A percentile compares a stretch with the other conserved stretches of the same genome.
phyloP scores from a whole-genome alignment of 2,797 vertebrate species.

The Bovichtus variegatus region DNA sequence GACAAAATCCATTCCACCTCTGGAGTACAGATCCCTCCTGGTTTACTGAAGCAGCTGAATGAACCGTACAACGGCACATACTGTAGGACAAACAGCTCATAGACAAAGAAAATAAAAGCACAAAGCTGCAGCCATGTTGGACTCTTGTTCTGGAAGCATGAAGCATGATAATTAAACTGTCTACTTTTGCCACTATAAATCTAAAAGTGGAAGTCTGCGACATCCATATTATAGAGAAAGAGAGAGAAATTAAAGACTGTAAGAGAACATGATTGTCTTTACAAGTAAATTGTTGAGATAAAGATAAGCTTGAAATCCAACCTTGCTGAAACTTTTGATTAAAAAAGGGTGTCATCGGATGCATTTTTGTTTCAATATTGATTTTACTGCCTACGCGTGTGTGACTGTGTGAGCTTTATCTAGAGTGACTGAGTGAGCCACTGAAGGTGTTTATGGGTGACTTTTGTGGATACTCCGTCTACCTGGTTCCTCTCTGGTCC shows the following conservation, averaged over 20 bases:
- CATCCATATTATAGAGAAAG: neutral
- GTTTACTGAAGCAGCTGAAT: constrained; percentile 20
- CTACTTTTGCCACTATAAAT: neutral
- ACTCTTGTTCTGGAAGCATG: neutral
- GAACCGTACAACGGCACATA: neutral
- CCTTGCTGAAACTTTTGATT: neutral
- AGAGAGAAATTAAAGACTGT: neutral
- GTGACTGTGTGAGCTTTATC: neutral
- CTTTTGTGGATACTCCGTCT: constrained; percentile 13
- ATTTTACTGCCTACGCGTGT: neutral
- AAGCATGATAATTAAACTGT: neutral
- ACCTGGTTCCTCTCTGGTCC: constrained; percentile 90
- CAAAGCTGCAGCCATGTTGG: constrained; percentile 7
- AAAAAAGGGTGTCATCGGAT: neutral
- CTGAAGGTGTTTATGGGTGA: neutral
- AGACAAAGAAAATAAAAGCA: constrained; percentile 10
- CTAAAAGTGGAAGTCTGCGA: neutral
- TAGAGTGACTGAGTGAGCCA: neutral
- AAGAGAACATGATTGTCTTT: neutral
- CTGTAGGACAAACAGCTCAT: neutral
- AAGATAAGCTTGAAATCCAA: neutral
- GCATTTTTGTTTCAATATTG: neutral
- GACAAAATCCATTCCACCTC: constrained; percentile 6
- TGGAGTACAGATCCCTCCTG: constrained; percentile 3
- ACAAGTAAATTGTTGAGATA: neutral